Conservation (phyloP, 1,140 invertebrate species). For the Zaprionus kolodkinae region DNA sequence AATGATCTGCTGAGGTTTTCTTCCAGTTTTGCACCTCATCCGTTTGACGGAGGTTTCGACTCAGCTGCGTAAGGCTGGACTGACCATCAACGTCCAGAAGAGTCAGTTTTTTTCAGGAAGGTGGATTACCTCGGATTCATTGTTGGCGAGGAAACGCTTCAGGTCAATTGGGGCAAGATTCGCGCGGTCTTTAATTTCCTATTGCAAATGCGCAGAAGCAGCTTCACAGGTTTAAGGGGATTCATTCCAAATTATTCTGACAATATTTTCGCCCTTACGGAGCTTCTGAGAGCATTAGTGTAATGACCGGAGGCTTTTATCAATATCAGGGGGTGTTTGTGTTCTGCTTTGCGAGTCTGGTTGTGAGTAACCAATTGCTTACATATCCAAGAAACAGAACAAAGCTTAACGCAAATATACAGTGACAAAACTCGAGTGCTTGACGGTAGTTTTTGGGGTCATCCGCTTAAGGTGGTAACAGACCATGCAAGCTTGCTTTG, state of each 20-base stretch:
- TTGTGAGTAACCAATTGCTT: neutral
- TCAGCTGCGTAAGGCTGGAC: too few relatives aligned
- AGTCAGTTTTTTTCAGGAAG: too few relatives aligned
- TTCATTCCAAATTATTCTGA: too few relatives aligned
- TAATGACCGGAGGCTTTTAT: too few relatives aligned
- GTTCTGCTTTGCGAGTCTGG: neutral
- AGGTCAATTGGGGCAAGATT: neutral
- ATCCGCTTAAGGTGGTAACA: too few relatives aligned
- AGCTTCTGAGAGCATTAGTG: neutral
- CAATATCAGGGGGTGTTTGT: neutral
- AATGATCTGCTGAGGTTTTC: neutral
- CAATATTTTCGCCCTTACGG: neutral
- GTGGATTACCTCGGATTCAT: too few relatives aligned
- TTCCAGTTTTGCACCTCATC: neutral
- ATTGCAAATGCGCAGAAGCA: neutral
- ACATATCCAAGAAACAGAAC: neutral
- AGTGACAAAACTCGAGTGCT: neutral
- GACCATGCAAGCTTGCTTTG: slow-evolving; percentile 40
- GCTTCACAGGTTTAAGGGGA: neutral
- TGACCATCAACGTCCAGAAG: too few relatives aligned
- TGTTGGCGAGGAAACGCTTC: neutral
- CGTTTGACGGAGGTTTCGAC: neutral
- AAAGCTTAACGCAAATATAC: neutral
- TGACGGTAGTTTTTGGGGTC: too few relatives aligned
- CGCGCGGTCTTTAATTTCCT: neutral